These are phyloP conservation scores for Serinus canaria DNA, from an alignment of 2,113 vertebrate species.

Conservation along the genomic window DNA sequence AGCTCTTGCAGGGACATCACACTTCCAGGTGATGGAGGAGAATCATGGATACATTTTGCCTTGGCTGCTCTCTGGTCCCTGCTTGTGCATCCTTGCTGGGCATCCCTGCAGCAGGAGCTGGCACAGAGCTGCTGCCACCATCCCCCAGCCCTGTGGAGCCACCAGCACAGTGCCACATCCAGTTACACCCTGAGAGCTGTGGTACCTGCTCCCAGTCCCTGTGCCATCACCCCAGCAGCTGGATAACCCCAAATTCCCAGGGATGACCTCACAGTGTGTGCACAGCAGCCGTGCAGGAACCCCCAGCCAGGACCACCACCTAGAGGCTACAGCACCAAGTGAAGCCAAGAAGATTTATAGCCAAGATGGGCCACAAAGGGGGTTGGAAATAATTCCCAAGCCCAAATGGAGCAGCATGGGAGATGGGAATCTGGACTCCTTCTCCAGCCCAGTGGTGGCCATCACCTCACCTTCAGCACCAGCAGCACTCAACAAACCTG, in stretches of 20 bases:
- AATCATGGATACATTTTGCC: background rate
- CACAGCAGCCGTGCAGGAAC: background rate
- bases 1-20: fast-evolving
- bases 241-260: background rate
- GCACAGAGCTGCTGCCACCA: background rate
- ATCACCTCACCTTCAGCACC: background rate
- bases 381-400: background rate
- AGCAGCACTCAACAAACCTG: background rate
- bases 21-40: background rate
- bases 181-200: background rate
- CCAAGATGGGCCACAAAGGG: background rate
- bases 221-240: background rate
- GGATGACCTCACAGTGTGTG: fast-evolving
- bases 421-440: background rate
- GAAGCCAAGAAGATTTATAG: background rate
- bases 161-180: fast-evolving
- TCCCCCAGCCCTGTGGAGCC: background rate
- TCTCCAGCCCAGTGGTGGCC: background rate
- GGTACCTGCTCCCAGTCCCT: fast-evolving
- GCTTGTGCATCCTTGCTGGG: background rate
- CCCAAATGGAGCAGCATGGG: background rate
- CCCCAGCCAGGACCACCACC: background rate
- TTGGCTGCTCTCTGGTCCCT: background rate
- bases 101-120: background rate
- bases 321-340: background rate